These are phyloP conservation scores for Vesta saturnalis DNA, from an alignment of 2,888 invertebrate species.

Conservation along the genomic window DNA sequence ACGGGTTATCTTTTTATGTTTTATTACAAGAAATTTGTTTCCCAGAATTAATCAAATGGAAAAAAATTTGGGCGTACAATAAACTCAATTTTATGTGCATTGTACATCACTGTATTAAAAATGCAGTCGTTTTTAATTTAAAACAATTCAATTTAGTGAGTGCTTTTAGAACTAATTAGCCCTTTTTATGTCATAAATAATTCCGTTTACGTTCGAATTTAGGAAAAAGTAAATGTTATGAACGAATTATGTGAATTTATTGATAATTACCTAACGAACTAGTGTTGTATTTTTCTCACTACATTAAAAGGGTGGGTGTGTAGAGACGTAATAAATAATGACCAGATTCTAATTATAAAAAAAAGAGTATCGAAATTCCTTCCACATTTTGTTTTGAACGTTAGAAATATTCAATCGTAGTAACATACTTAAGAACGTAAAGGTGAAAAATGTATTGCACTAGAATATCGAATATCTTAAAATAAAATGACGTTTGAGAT, in stretches of 20 bases:
- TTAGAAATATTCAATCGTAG: neutral
- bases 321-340: constrained; percentile 3
- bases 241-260: neutral
- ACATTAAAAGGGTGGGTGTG: neutral
- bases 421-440: neutral
- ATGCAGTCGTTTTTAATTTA: no score
- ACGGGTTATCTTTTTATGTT: no score
- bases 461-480: neutral
- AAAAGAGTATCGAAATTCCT: neutral
- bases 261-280: neutral
- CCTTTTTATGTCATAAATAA: no score
- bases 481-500: constrained; percentile 4
- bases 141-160: no score
- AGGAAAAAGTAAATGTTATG: neutral
- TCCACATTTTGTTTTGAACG: neutral
- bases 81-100: no score
- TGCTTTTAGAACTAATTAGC: no score
- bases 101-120: no score
- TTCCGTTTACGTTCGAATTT: no score
- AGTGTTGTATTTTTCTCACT: neutral
- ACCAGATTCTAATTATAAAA: constrained; percentile 3
- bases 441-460: constrained; percentile 4
- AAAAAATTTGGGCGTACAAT: no score
- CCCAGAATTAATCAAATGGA: no score
- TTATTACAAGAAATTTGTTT: no score